Conservation (phyloP, 2,797 vertebrate genomes). For the Acropternis orthonyx region DNA sequence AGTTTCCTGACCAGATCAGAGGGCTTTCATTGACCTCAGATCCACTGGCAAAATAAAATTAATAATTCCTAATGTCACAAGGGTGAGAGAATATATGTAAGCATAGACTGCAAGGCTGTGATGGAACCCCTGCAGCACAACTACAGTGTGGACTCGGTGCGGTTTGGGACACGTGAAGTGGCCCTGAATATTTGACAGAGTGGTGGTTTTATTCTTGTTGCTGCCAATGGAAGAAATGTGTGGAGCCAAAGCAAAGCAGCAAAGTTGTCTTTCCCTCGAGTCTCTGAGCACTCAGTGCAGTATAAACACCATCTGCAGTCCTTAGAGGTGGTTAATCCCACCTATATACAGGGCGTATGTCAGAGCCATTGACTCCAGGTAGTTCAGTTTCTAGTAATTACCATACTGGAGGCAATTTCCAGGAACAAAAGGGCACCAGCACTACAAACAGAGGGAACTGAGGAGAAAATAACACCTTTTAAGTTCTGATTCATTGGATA, state of each 20-base stretch:
- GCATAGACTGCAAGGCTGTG: background rate
- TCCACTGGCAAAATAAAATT: background rate
- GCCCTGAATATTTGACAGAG: background rate
- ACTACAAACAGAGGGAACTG: background rate
- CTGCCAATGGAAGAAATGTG: background rate
- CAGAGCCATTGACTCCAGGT: background rate
- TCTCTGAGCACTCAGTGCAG: background rate
- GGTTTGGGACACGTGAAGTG: background rate
- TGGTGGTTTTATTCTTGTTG: background rate
- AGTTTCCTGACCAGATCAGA: background rate
- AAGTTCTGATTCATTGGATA: background rate
- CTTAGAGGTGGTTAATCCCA: constrained; percentile 24
- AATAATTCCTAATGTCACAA: background rate
- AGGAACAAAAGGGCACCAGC: background rate
- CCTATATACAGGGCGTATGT: background rate
- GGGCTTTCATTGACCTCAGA: background rate
- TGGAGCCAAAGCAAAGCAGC: background rate
- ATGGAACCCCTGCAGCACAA: background rate
- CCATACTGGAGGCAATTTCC: background rate
- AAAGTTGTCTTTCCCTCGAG: background rate
- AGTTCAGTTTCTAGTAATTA: background rate
- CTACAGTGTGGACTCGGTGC: background rate
- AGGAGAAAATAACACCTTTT: background rate
- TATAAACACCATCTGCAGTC: constrained; percentile 17
- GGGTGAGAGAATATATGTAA: background rate